A percentile compares a stretch with the other conserved stretches of the same genome.
phyloP scores from a whole-genome alignment of 2,888 invertebrate species.

The Athetis lepigone region DNA sequence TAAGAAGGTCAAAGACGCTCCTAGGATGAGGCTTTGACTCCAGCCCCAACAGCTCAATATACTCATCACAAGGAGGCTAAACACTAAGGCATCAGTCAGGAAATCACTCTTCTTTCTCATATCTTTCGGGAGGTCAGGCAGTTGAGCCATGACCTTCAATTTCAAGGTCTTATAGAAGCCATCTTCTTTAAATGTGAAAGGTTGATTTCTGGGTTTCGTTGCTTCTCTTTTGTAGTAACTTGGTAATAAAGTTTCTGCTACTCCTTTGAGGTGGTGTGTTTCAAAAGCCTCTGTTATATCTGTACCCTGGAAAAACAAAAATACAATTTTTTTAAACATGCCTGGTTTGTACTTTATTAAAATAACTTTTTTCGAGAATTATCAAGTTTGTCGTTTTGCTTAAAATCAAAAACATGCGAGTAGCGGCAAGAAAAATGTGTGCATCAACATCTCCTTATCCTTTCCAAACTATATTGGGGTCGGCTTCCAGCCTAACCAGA shows the following conservation, averaged over 20 bases:
- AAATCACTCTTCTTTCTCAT: constrained; percentile 78
- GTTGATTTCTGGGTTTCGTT: constrained; percentile 91
- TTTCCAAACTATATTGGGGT: too few relatives aligned
- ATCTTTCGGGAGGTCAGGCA: constrained; percentile 88
- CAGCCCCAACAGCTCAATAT: constrained; percentile 78
- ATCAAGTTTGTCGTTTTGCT: too few relatives aligned
- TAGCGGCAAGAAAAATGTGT: too few relatives aligned
- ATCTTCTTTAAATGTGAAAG: constrained; percentile 93
- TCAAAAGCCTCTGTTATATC: constrained; percentile 93
- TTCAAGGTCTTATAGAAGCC: constrained; percentile 95
- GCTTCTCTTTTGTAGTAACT: constrained; percentile 93
- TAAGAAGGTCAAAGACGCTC: constrained; percentile 70
- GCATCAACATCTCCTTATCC: too few relatives aligned
- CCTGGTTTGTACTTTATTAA: too few relatives aligned
- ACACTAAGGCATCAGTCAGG: constrained; percentile 75
- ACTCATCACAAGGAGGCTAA: constrained; percentile 71
- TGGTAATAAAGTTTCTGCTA: constrained; percentile 91
- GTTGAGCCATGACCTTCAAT: constrained; percentile 87
- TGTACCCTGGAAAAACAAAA: constrained; percentile 86
- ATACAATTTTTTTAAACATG: too few relatives aligned
- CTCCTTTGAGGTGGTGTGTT: constrained; percentile 90
- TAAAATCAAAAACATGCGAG: too few relatives aligned
- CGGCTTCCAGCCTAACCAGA: too few relatives aligned
- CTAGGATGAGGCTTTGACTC: constrained; percentile 72
- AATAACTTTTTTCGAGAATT: too few relatives aligned